Evolutionary conservation across 2,797 vertebrate genomes (phyloP).

Genomic region (Trachurus trachurus): DNA sequence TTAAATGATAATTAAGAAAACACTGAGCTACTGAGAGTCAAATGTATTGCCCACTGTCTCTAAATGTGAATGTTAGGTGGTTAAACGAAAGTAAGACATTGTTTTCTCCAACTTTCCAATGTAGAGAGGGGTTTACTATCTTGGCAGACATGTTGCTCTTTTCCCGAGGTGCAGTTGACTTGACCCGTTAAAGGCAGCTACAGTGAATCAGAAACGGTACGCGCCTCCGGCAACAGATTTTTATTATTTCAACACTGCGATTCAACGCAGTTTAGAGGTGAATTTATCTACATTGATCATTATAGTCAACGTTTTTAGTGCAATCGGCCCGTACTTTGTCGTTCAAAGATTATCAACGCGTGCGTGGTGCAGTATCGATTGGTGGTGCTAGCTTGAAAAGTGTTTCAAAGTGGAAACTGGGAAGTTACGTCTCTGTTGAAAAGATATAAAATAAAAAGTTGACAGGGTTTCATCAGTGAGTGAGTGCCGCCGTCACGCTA

Average conservation of each 20-base stretch:
- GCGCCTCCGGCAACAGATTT: constrained; percentile 15
- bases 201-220: constrained; percentile 52
- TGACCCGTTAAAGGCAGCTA: constrained; percentile 44
- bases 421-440: constrained; percentile 59
- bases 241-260: constrained; percentile 11
- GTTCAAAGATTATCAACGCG: not conserved
- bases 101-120: not conserved
- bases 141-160: constrained; percentile 17
- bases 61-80: not conserved
- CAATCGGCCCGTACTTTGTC: not conserved
- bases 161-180: not conserved
- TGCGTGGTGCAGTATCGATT: not conserved
- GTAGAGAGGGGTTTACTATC: constrained; percentile 16
- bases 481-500: constrained; percentile 12
- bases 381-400: constrained; percentile 42
- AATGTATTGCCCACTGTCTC: not conserved
- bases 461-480: not conserved
- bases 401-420: constrained; percentile 25
- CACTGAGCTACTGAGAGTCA: rapidly evolving
- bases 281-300: not conserved
- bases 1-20: not conserved
- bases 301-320: not conserved
- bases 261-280: not conserved
- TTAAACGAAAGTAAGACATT: not conserved
- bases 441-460: constrained; percentile 40